Percentiles rank a stretch among this genome's conserved stretches.
Evolutionary conservation across 2,113 vertebrate species (phyloP).

Genomic region (Rhodinocichla rosea): DNA sequence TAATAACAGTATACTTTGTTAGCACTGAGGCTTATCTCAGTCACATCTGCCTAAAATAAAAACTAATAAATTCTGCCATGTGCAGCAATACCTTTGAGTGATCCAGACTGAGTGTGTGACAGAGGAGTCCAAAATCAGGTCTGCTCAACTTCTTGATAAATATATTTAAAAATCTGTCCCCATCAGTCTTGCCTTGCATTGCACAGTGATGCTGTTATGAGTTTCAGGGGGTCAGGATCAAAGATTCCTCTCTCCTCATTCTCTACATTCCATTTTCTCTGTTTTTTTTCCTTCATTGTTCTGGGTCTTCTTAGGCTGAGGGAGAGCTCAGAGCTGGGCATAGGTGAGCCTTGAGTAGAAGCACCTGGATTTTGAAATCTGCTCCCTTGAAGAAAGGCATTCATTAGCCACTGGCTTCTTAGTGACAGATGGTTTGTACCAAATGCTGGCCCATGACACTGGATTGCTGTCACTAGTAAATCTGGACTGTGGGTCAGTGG

Average conservation of each 20-base stretch:
- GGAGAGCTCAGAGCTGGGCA: background rate
- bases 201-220: background rate
- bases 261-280: background rate
- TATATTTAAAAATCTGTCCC: background rate
- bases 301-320: background rate
- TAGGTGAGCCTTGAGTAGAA: background rate
- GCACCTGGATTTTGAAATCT: background rate
- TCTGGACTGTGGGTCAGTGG: background rate
- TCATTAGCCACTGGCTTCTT: background rate
- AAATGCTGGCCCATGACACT: background rate
- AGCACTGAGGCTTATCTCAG: background rate
- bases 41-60: background rate
- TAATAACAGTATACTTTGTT: background rate
- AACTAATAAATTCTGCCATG: background rate
- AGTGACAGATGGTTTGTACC: background rate
- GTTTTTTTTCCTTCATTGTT: background rate
- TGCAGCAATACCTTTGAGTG: background rate
- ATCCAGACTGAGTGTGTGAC: background rate
- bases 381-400: background rate
- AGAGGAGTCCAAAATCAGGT: background rate
- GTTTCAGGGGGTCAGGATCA: background rate
- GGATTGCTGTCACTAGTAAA: background rate
- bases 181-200: background rate
- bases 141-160: background rate
- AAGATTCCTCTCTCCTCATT: background rate